phyloP scores from a whole-genome alignment of 2,113 vertebrate species.

The Chitala chitala region DNA sequence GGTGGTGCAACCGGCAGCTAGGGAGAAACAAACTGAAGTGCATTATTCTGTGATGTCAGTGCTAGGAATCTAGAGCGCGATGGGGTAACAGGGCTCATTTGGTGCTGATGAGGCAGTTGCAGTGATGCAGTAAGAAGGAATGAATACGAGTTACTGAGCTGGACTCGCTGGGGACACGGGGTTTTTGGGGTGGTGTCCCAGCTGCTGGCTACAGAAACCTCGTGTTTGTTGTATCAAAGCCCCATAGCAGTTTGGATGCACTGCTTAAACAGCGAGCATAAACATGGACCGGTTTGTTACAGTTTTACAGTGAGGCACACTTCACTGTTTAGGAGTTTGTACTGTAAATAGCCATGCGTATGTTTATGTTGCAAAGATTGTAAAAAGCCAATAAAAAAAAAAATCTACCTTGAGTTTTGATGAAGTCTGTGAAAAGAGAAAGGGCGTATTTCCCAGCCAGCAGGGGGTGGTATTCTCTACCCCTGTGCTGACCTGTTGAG shows the following conservation, averaged over 20 bases:
- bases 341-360: background rate
- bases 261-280: background rate
- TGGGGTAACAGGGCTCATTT: constrained; percentile 55
- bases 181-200: background rate
- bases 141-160: constrained; percentile 24
- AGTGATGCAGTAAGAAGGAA: constrained; percentile 39
- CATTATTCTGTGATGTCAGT: constrained; percentile 42
- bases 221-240: background rate
- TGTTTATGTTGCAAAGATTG: background rate
- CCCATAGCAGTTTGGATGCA: background rate
- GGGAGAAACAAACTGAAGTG: background rate
- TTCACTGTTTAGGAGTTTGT: background rate
- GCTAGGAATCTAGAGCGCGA: constrained; percentile 43
- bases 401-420: background rate
- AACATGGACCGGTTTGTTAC: background rate
- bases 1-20: background rate
- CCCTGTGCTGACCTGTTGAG: background rate
- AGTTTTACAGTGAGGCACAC: background rate
- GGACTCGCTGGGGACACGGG: constrained; percentile 41
- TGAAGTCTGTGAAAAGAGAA: background rate
- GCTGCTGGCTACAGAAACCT: background rate
- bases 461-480: background rate
- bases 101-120: constrained; percentile 53
- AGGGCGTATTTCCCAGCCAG: background rate
- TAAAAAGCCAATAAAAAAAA: constrained; percentile 7